Base-by-base conservation (phyloP, 1,140 invertebrate species). In the Magallana ariakensis region DNA sequence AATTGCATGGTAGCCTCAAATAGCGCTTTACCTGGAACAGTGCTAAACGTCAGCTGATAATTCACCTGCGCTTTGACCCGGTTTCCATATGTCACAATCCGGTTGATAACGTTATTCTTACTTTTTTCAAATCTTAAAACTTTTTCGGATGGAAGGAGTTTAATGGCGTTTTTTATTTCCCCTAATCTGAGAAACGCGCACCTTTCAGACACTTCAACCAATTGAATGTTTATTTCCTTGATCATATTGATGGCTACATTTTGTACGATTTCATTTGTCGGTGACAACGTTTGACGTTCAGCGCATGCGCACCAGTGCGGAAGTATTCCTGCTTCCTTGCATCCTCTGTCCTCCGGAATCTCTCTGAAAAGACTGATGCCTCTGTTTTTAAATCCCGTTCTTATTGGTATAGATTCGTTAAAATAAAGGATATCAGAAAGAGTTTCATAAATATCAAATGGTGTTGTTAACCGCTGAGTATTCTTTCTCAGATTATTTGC, bases 401-500 rank as follows among this genome's bases (percentile, higher is more conserved):
- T 84, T 87, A 85, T 87, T 2, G 26, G 60, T n/a, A 62, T 60
- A 13, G 1, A 16, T 13, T 60, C 58, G 1, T 62, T 19, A 62
- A 94, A 94, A 88, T 94, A 90, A 55, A 91, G 89, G 84, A 94
- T 89, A 85, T 95, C 90, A 62, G 85, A 84, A n/a, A 95, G 86
- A 3, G 95, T 95, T 58, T 91, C 93, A 83, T 95, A 93, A 4
- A 95, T 89, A 87, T 95, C 95, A 90, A 95, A 95, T 11, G 95
- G 95, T 2, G 95, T 95, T 10, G 94, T 94, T n/a, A 95, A 89
- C 46, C 94, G 88, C 13, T 92, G 85, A 15, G 92, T 85, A 91
- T 99, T 99, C 9, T 93, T 91, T 83, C 95, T 94, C 22, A 99
- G 92, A 89, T 97, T 97, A 56, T 95, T 91, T 60, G 96, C 96